phyloP scores from a whole-genome alignment of 2,113 vertebrate species.

The Nanorana parkeri region DNA sequence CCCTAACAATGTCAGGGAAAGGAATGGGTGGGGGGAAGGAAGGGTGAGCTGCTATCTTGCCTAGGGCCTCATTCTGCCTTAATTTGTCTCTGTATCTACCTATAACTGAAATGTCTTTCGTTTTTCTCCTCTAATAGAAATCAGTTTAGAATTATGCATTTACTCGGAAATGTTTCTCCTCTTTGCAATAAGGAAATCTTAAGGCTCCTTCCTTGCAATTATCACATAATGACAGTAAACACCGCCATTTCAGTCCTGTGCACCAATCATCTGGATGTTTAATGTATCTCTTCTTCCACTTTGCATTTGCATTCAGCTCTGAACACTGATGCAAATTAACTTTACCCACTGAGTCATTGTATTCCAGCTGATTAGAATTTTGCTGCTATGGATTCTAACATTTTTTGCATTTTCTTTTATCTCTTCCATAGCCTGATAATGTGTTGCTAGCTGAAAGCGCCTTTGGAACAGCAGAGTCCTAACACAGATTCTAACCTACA shows the following conservation, averaged over 20 bases:
- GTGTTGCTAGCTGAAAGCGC: conserved; percentile 49
- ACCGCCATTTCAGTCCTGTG: conserved; percentile 22
- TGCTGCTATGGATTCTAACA: conserved; percentile 55
- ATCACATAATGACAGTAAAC: conserved; percentile 50
- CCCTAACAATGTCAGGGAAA: too few relatives aligned
- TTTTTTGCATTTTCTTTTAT: conserved; percentile 58
- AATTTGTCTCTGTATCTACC: too few relatives aligned
- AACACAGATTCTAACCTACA: conserved; percentile 48
- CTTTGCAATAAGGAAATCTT: conserved; percentile 11
- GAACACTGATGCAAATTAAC: conserved; percentile 53
- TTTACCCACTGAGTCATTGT: conserved; percentile 57
- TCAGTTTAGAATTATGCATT: conserved; percentile 21
- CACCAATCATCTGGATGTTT: conserved; percentile 27
- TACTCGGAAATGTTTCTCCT: conserved; percentile 6
- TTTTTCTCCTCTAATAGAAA: conserved; percentile 3
- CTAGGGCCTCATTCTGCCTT: too few relatives aligned
- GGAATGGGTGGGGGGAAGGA: too few relatives aligned
- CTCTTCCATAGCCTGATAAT: conserved; percentile 61
- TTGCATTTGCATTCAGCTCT: conserved; percentile 49
- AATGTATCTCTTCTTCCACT: conserved; percentile 49
- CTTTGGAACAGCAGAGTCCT: conserved; percentile 41
- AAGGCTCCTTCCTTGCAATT: conserved; percentile 27
- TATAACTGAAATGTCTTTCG: too few relatives aligned
- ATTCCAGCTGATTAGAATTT: conserved; percentile 55
- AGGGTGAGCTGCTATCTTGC: too few relatives aligned